Evolutionary conservation across 2,888 invertebrate genomes (phyloP).

Genomic region (Pimpla rufipes): DNA sequence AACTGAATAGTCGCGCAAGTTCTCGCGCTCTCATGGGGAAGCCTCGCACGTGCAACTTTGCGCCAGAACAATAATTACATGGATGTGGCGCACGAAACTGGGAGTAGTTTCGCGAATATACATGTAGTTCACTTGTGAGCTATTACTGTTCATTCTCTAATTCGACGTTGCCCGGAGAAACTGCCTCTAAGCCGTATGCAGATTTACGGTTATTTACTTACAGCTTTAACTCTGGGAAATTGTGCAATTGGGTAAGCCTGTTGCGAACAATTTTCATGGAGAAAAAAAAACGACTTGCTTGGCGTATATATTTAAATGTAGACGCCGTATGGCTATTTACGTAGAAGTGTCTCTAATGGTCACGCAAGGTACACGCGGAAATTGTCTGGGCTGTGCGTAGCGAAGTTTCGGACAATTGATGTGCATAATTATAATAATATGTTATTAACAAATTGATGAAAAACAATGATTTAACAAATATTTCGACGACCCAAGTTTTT

Average conservation of each 20-base stretch:
- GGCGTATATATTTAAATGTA: too few species aligned
- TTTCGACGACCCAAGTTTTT: too few species aligned
- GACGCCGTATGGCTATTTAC: too few species aligned
- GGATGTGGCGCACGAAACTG: constrained; percentile 15
- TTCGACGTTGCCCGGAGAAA: not conserved
- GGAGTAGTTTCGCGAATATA: constrained; percentile 2
- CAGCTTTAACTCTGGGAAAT: not conserved
- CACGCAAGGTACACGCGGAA: too few species aligned
- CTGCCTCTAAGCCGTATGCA: not conserved
- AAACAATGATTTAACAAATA: too few species aligned
- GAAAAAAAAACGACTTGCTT: too few species aligned
- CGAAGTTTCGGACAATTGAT: too few species aligned
- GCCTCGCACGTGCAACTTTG: not conserved
- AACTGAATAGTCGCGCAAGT: not conserved
- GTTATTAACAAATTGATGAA: too few species aligned
- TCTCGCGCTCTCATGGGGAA: not conserved
- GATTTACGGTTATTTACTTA: not conserved
- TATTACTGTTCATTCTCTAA: constrained; percentile 13
- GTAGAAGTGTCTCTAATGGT: too few species aligned
- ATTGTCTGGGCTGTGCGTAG: too few species aligned
- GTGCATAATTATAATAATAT: too few species aligned
- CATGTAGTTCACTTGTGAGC: not conserved
- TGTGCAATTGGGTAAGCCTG: not conserved
- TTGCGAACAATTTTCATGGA: not conserved
- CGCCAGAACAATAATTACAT: constrained; percentile 4